Evolutionary conservation across 1,140 invertebrate species (phyloP), one percentile per base, ranked within the genome.

Genomic region (Drosophila fuyamai): DNA sequence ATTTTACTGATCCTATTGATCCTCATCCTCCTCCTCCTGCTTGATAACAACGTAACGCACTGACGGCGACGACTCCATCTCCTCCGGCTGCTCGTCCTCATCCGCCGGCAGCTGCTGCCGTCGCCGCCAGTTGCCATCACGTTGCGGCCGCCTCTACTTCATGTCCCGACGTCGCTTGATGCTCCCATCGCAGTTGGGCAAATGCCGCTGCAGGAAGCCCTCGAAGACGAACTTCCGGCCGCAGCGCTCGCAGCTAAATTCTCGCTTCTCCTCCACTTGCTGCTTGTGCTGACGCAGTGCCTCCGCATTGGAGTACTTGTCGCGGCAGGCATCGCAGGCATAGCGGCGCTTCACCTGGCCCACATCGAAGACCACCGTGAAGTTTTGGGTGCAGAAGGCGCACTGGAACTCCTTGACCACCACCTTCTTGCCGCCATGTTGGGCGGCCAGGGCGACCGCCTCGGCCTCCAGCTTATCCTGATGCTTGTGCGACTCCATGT

Each of bases 181-280:
- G 43, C 91, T 92, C 18, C 91, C 91, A 79, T 92, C 91, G 50
- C 91, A 92, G 9, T 79, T 83, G 41, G 91, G 91, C 55, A 91
- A 40, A 58, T 92, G 91, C 0, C 91, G 83, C 27, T 92, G 91
- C 6, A 92, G 76, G 58, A 92, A 92, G 14, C 91, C 91, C 46
- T 92, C 91, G 8, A 92, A 92, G 12, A 92, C 91, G 38, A 92
- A 92, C 48, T 91, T 92, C n/a, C 91, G 72, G 2, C 91, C 91
- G 55, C 91, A 92, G 0, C 91, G 85, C 6, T 83, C 83, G 55
- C 91, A 92, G 60, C 74, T 85, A 14, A 92, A 92, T 29, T 92
- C 91, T 1, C 91, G 90, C 50, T 92, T 92, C 67, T 92, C 86
- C 16, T 91, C 91, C n/a, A 92, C 68, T 55, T 76, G 75, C 62